Evolutionary conservation across 1,140 invertebrate genomes (phyloP).

Genomic region (Aporrectodea caliginosa): DNA sequence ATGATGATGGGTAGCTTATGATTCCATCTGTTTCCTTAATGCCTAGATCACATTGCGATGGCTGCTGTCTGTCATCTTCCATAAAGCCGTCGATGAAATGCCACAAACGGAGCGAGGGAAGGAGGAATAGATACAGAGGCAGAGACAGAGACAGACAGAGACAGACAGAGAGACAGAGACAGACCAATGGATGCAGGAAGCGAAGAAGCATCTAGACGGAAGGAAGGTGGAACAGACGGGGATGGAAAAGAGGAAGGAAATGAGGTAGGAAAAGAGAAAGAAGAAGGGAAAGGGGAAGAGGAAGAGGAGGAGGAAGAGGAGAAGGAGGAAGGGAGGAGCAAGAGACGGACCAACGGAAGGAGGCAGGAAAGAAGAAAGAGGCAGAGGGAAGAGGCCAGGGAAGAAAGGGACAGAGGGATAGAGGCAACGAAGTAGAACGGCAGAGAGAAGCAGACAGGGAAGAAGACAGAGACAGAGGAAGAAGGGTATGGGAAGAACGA

Average conservation of each 20-base stretch:
- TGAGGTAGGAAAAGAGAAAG: neutral
- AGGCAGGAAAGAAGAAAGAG: neutral
- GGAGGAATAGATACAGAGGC: neutral
- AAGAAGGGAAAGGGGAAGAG: neutral
- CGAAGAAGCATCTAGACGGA: neutral
- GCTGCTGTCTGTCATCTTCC: too few species aligned
- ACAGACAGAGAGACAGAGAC: neutral
- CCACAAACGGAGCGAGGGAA: neutral
- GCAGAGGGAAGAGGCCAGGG: neutral
- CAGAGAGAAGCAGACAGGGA: too few species aligned
- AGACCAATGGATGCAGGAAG: neutral
- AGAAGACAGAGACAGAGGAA: neutral
- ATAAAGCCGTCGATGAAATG: neutral
- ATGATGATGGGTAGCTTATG: too few species aligned
- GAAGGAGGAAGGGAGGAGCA: neutral
- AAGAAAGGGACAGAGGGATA: neutral
- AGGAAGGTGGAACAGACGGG: neutral
- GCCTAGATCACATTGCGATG: too few species aligned
- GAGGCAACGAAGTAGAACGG: too few species aligned
- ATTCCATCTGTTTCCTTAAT: too few species aligned
- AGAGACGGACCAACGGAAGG: neutral
- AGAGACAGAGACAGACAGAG: neutral
- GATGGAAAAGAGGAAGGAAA: neutral
- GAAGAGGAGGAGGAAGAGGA: neutral
- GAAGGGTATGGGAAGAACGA: neutral